Base-by-base conservation (phyloP, 2,113 vertebrate genomes). In the Channa maculata region DNA sequence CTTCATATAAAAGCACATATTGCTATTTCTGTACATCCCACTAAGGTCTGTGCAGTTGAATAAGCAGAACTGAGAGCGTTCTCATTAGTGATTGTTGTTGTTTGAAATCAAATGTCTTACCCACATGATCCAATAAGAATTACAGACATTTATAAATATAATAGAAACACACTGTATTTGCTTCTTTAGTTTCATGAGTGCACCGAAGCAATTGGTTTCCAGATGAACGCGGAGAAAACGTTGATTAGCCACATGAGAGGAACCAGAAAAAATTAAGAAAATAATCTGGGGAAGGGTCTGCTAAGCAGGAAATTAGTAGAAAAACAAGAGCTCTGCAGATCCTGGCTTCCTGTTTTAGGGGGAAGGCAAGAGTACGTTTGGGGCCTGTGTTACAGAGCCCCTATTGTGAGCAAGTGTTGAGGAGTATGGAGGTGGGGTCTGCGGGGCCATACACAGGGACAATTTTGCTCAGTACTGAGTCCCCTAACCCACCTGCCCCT, bases 231-330 rank as follows among this genome's bases (percentile, higher is more conserved):
- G 8, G 54, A 69, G 64, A 72, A 75, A 81, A 75, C n/a, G 72
- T 79, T 83, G 84, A 91, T 92, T 87, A 89, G 88, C 69, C 78
- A 53, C 72, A 55, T 75, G 71, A 88, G 61, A 84, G 88, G 85
- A 92, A 88, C 79, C 54, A 86, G 85, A 84, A 83, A 88, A 88
- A 91, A 60, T 79, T 85, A 92, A 92, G 88, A 90, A 92, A 93
- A 94, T 92, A 92, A 94, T 94, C 92, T 90, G 76, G 87, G 92
- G 89, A 91, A 85, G 85, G 87, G 80, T 88, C 80, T 92, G 86
- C 87, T 92, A 93, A 93, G 94, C 93, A 95, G 94, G 94, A 95
- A 95, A 94, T 94, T 89, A 93, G 89, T 85, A 89, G 82, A 91
- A 94, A 94, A 94, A 95, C 93, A 94, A 94, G 90, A 90, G 83